A percentile compares a stretch with the other conserved stretches of the same genome.
These are phyloP conservation scores for Temnothorax unifasciatus DNA, from an alignment of 2,888 invertebrate species.

Conservation along the genomic window DNA sequence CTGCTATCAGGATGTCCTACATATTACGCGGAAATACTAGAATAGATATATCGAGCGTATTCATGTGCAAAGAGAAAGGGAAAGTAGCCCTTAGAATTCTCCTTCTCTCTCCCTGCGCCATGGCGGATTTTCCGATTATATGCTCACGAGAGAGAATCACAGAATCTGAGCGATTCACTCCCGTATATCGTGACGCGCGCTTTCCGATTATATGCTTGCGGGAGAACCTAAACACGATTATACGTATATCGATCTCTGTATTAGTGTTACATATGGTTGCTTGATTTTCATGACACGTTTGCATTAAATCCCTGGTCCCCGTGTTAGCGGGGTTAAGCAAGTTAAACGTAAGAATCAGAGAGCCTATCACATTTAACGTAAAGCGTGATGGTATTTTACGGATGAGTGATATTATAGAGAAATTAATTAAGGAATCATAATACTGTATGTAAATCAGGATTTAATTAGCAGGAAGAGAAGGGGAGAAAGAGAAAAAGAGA, in stretches of 20 bases:
- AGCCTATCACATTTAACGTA: slow-evolving; percentile 37
- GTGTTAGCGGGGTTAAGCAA: slow-evolving; percentile 8
- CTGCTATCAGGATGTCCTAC: neutral
- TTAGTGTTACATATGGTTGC: slow-evolving; percentile 34
- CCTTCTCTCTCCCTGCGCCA: neutral
- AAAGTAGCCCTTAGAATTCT: slow-evolving; percentile 43
- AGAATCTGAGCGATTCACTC: slow-evolving; percentile 29
- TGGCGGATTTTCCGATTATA: slow-evolving; percentile 41
- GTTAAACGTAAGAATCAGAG: slow-evolving; percentile 36
- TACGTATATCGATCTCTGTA: slow-evolving; percentile 37
- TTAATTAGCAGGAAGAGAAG: neutral
- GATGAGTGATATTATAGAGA: neutral
- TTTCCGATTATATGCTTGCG: slow-evolving; percentile 43
- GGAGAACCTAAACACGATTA: slow-evolving; percentile 11
- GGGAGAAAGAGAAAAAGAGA: neutral
- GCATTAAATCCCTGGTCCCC: slow-evolving; percentile 20
- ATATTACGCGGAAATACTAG: neutral
- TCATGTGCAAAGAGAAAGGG: slow-evolving; percentile 18
- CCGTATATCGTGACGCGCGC: slow-evolving; percentile 12
- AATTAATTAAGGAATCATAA: slow-evolving; percentile 47
- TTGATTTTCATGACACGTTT: slow-evolving; percentile 44
- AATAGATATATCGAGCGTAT: slow-evolving; percentile 19
- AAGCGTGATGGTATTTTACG: slow-evolving; percentile 6
- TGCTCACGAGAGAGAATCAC: slow-evolving; percentile 24
- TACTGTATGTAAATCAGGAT: slow-evolving; percentile 9